Conservation (phyloP, 64 coral and sea anemone species). For the Platygyra sinensis region DNA sequence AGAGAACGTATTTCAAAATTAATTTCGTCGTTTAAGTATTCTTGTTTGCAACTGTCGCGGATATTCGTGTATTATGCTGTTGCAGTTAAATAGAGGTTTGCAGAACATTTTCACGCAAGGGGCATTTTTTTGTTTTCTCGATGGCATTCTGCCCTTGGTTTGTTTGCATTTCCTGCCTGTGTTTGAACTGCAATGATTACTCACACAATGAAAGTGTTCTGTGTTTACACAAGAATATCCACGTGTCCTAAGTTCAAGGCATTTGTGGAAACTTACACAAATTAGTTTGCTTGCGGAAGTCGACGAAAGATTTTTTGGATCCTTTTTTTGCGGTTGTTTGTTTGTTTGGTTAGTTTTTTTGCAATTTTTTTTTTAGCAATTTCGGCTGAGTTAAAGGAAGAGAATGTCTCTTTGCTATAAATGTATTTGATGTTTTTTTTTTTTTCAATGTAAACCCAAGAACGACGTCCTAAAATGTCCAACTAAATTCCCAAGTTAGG, state of each 20-base stretch:
- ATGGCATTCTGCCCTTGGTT: not conserved
- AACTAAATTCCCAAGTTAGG: no score
- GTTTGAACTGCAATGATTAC: not conserved
- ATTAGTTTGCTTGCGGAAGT: not conserved
- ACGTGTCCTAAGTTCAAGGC: not conserved
- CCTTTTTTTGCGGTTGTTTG: not conserved
- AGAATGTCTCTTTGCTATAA: no score
- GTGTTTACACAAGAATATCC: not conserved
- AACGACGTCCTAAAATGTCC: no score
- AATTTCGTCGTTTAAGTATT: no score
- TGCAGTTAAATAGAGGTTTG: not conserved
- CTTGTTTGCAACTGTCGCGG: no score
- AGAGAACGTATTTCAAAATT: no score
- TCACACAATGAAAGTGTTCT: not conserved
- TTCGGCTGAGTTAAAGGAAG: no score
- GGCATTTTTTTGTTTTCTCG: not conserved
- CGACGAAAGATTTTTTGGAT: not conserved
- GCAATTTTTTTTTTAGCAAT: no score
- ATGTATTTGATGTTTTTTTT: no score
- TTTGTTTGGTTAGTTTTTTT: no score
- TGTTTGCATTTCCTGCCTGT: not conserved
- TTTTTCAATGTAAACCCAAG: no score
- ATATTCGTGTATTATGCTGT: not conserved
- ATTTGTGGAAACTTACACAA: not conserved
- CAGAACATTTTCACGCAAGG: not conserved